Evolutionary conservation across 2,797 vertebrate genomes (phyloP).

Genomic region (Sebastes variabilis): DNA sequence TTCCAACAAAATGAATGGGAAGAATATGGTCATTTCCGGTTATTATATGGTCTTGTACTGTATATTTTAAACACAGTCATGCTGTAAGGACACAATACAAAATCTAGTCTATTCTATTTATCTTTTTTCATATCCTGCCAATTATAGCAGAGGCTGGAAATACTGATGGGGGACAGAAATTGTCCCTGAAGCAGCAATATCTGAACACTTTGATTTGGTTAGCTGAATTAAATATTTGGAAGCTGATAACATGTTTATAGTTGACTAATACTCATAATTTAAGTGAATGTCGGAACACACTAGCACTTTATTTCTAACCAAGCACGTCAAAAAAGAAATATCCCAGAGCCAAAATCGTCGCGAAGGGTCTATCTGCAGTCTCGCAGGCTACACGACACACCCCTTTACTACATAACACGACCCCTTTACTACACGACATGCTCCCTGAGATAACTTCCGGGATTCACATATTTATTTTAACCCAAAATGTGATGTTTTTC

Average conservation of each 20-base stretch:
- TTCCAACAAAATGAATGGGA: neutral
- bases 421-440: too few species aligned
- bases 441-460: too few species aligned
- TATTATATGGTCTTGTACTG: neutral
- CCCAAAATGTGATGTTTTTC: too few species aligned
- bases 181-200: neutral
- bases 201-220: neutral
- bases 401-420: too few species aligned
- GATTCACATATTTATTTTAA: too few species aligned
- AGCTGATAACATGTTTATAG: neutral
- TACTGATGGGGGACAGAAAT: neutral
- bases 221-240: slow-evolving; percentile 4
- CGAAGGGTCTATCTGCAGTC: too few species aligned
- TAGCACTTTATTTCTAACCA: neutral
- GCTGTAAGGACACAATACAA: neutral
- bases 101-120: neutral
- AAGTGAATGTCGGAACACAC: neutral
- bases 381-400: too few species aligned
- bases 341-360: neutral
- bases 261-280: neutral
- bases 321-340: neutral
- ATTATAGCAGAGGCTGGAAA: neutral
- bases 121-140: neutral
- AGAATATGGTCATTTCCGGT: neutral
- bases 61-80: neutral